These are phyloP conservation scores for Microctonus aethiopoides DNA, from an alignment of 2,888 invertebrate species.

Conservation along the genomic window DNA sequence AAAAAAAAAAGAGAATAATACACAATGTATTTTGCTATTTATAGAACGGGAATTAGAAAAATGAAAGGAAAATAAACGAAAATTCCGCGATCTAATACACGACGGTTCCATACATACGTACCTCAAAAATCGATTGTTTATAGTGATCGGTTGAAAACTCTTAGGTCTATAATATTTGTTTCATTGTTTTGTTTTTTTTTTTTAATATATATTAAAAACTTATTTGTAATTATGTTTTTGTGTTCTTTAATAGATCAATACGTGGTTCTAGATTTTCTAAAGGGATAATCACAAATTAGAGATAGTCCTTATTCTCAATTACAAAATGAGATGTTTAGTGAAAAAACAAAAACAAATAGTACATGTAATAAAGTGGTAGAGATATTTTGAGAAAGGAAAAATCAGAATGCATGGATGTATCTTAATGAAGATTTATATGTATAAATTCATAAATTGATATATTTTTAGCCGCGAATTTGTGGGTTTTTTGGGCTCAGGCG, in stretches of 20 bases:
- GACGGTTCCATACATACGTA: conserved; percentile 63
- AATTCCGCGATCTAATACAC: conserved; percentile 45
- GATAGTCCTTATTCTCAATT: conserved; percentile 18
- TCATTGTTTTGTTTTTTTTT: not conserved
- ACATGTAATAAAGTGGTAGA: not conserved
- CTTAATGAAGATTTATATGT: conserved; percentile 27
- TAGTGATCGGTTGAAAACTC: conserved; percentile 58
- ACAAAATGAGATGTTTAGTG: conserved; percentile 3
- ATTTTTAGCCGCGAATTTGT: conserved; percentile 57
- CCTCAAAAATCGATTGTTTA: conserved; percentile 63
- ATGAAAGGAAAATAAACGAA: conserved; percentile 15
- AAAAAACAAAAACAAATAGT: not conserved
- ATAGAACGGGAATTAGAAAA: conserved; percentile 38
- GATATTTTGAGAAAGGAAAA: not conserved
- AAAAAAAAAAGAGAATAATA: conserved; percentile 31
- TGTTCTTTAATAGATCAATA: not conserved
- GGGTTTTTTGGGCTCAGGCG: conserved; percentile 43
- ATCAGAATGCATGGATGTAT: conserved; percentile 33
- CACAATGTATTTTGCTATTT: conserved; percentile 63
- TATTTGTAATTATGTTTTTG: conserved; percentile 1
- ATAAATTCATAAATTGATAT: conserved; percentile 49
- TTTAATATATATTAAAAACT: not conserved
- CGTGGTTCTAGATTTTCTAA: conserved; percentile 11
- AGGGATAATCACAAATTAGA: conserved; percentile 24
- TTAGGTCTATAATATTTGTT: conserved; percentile 59